Conservation (phyloP, 2,113 vertebrate genomes). For the Tinamus guttatus region DNA sequence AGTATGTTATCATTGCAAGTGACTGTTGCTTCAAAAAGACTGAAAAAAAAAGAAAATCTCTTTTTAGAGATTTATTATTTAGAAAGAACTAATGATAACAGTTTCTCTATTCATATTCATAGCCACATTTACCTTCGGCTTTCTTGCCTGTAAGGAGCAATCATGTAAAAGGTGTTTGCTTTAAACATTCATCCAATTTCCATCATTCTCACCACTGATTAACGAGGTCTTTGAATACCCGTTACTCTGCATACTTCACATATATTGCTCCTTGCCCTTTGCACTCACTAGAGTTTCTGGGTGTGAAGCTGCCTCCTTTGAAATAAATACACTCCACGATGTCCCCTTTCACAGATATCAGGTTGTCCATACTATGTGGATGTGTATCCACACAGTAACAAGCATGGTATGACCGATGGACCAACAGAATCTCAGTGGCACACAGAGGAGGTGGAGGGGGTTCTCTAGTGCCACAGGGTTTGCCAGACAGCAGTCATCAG, state of each 20-base stretch:
- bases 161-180: too few species aligned
- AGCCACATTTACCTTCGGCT: background rate
- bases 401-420: too few species aligned
- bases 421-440: background rate
- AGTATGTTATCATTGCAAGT: background rate
- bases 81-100: background rate
- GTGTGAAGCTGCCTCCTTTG: background rate
- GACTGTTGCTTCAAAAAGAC: background rate
- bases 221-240: background rate
- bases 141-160: background rate
- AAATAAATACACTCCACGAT: background rate
- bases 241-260: background rate
- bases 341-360: background rate
- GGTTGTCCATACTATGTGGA: fast-evolving
- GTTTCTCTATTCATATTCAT: background rate
- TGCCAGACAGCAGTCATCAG: background rate
- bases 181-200: too few species aligned
- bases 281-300: background rate
- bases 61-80: background rate
- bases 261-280: background rate
- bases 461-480: background rate
- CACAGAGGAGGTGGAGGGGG: background rate
- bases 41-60: background rate
- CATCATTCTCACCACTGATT: background rate
- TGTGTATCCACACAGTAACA: too few species aligned